Evolutionary conservation across 1,140 invertebrate species (phyloP), one percentile per base, ranked within the genome.

Genomic region (Watersipora subatra): DNA sequence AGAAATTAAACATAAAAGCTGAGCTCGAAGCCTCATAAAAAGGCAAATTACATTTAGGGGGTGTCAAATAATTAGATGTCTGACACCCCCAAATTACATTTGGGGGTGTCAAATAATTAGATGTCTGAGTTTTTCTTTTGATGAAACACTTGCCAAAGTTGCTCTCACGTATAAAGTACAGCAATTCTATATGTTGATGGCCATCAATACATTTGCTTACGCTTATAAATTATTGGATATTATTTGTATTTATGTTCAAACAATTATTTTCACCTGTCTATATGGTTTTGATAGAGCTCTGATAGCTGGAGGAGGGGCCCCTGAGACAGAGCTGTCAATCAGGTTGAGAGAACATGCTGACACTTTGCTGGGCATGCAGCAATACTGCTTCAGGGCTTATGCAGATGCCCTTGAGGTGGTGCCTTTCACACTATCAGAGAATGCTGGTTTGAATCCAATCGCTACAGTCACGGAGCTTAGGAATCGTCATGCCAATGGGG

Each of bases 371-470:
- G 96, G 95, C 61, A 87, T 94, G 57, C 90, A 97, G 78, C 90
- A 94, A 61, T 97, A 97, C 78, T 98, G 95, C 75, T 87, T 81
- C 69, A 85, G 89, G 69, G 93, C 92, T 1, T 99, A 92, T 84
- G 93, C 95, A 7, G 90, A 97, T 77, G 93, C 96, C 0, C 82
- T 99, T 25, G 94, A 98, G 83, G 88, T 99, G 1, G 91, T 99
- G 75, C 97, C 97, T 1, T 95, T 88, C 62, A 99, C 97, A 1
- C 82, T 99, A 63, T 93, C 97, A n/a, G 97, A 99, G 82, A 99
- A 99, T 81, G 95, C 96, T 26, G 96, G 97, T n/a, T 83, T 99
- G 1, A 98, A 96, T 82, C 89, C 97, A 0, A 97, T 99, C 76
- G 80, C 89, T 61, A 98, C 95, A 0, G 95, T 99, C 0, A 99